Conservation (phyloP, 2,113 vertebrate genomes). For the Chionis minor region DNA sequence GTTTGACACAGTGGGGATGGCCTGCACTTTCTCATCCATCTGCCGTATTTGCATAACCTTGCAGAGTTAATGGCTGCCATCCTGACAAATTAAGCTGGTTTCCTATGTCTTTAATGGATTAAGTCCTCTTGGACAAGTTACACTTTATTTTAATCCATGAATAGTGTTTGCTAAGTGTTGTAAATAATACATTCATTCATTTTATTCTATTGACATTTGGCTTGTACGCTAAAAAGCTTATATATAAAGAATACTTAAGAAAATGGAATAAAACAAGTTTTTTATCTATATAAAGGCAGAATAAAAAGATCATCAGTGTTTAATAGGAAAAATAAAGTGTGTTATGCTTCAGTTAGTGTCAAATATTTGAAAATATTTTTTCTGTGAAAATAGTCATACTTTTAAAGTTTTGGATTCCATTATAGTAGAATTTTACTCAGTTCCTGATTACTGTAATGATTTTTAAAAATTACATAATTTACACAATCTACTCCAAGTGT, state of each 20-base stretch:
- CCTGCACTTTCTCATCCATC: conserved; percentile 74
- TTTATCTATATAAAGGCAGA: background rate
- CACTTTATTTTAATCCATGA: conserved; percentile 55
- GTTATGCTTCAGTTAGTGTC: background rate
- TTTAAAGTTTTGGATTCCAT: background rate
- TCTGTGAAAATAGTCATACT: background rate
- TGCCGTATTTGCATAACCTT: conserved; percentile 77
- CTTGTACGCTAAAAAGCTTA: background rate
- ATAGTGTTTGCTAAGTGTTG: conserved; percentile 42
- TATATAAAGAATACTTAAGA: background rate
- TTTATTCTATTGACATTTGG: conserved; percentile 17
- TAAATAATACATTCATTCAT: conserved; percentile 21
- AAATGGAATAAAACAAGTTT: background rate
- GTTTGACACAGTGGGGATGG: conserved; percentile 71
- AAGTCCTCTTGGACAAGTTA: conserved; percentile 62
- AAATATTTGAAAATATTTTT: background rate
- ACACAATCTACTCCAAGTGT: background rate
- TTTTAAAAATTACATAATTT: background rate
- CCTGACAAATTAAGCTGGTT: conserved; percentile 75
- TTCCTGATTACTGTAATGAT: background rate
- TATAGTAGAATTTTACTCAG: background rate
- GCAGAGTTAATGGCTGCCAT: conserved; percentile 71
- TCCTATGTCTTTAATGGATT: conserved; percentile 74
- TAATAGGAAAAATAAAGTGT: background rate
- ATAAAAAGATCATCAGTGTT: background rate